Evolutionary conservation across 2,113 vertebrate species (phyloP).

Genomic region (Ciconia stormi): DNA sequence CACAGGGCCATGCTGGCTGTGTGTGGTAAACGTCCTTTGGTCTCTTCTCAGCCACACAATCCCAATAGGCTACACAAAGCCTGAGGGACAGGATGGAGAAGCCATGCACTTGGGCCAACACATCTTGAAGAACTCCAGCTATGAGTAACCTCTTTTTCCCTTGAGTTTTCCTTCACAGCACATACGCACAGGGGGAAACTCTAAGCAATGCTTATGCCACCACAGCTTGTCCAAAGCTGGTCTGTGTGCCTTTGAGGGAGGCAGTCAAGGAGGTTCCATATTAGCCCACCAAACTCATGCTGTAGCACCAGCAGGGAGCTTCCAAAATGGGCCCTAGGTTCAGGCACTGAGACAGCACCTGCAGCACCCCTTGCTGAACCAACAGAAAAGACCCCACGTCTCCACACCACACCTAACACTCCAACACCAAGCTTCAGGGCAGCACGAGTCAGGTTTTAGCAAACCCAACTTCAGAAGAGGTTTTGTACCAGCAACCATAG

Average conservation of each 20-base stretch:
- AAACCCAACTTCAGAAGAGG: neutral
- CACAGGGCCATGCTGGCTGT: neutral
- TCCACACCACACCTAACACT: neutral
- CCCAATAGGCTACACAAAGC: neutral
- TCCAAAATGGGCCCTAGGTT: neutral
- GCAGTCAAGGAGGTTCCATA: neutral
- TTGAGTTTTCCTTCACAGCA: neutral
- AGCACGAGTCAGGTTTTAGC: neutral
- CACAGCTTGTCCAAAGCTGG: neutral
- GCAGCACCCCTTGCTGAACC: neutral
- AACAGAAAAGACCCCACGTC: neutral
- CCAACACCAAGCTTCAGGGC: neutral
- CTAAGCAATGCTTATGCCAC: neutral
- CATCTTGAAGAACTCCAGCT: neutral
- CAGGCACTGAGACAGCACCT: neutral
- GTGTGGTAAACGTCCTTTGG: neutral
- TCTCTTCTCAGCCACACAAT: neutral
- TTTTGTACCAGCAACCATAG: neutral
- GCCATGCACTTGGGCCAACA: fast-evolving
- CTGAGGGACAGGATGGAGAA: neutral
- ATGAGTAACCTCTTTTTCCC: neutral
- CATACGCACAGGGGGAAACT: neutral
- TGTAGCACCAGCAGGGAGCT: neutral
- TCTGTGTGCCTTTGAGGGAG: neutral
- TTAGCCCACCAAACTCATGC: neutral